Evolutionary conservation across 2,797 vertebrate species (phyloP).

Genomic region (Threskiornis aethiopicus): DNA sequence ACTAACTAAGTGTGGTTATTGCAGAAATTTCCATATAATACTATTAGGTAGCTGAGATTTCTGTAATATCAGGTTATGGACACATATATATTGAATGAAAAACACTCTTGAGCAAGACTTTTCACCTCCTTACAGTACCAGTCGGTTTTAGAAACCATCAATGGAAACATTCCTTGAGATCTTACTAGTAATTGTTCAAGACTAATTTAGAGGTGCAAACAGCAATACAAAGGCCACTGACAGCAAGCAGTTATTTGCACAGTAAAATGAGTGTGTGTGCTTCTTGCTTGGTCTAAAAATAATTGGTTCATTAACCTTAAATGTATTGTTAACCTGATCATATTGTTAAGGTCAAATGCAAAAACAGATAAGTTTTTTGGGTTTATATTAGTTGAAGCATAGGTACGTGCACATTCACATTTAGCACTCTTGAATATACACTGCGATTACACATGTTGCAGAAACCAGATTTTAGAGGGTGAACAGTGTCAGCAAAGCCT

Average conservation of each 20-base stretch:
- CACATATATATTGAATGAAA: neutral
- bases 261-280: neutral
- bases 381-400: neutral
- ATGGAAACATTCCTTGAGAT: neutral
- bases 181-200: slow-evolving; percentile 6
- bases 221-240: neutral
- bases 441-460: neutral
- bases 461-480: neutral
- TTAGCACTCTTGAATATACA: neutral
- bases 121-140: neutral
- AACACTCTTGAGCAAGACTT: neutral
- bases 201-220: slow-evolving; percentile 11
- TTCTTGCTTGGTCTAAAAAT: slow-evolving; percentile 36
- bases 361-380: neutral
- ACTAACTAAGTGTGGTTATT: too few species aligned
- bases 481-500: neutral
- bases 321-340: slow-evolving; percentile 24
- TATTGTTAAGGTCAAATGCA: slow-evolving; percentile 33
- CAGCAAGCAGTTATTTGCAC: neutral
- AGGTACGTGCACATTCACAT: neutral
- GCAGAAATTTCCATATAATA: neutral
- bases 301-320: slow-evolving; percentile 49
- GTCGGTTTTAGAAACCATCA: neutral
- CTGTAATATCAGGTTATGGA: neutral
- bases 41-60: neutral